phyloP scores from a whole-genome alignment of 2,888 invertebrate genomes.

The Aplocera efformata region DNA sequence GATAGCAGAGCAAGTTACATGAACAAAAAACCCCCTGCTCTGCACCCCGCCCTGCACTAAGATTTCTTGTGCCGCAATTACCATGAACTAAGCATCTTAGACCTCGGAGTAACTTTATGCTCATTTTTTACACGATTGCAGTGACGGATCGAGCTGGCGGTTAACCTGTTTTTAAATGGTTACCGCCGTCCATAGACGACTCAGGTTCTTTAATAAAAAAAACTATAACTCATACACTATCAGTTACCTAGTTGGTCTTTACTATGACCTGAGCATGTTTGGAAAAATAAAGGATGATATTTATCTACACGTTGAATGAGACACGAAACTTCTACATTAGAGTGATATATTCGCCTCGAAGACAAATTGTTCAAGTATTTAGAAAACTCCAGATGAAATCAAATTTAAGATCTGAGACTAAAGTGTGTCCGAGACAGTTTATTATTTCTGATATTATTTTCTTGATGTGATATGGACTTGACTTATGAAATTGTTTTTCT shows the following conservation, averaged over 20 bases:
- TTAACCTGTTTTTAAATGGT: too few species aligned
- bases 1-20: too few species aligned
- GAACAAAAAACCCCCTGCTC: too few species aligned
- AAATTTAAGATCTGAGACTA: constrained; percentile 3
- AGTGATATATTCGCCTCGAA: constrained; percentile 17
- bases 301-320: constrained; percentile 18
- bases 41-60: too few species aligned
- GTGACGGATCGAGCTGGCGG: too few species aligned
- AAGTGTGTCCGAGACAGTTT: constrained; percentile 1
- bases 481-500: background rate
- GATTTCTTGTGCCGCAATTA: too few species aligned
- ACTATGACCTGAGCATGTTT: constrained; percentile 10
- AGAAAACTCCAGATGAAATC: constrained; percentile 7
- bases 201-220: too few species aligned
- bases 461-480: background rate
- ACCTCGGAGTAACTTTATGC: too few species aligned
- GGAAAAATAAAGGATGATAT: constrained; percentile 19
- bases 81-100: too few species aligned
- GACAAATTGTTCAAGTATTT: constrained; percentile 9
- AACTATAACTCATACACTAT: too few species aligned
- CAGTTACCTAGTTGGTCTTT: background rate
- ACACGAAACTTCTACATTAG: constrained; percentile 13
- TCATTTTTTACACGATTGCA: too few species aligned
- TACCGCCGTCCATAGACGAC: too few species aligned
- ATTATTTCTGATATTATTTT: constrained; percentile 1